Conservation (phyloP, 2,797 vertebrate species). For the Sebastiscus tertius region DNA sequence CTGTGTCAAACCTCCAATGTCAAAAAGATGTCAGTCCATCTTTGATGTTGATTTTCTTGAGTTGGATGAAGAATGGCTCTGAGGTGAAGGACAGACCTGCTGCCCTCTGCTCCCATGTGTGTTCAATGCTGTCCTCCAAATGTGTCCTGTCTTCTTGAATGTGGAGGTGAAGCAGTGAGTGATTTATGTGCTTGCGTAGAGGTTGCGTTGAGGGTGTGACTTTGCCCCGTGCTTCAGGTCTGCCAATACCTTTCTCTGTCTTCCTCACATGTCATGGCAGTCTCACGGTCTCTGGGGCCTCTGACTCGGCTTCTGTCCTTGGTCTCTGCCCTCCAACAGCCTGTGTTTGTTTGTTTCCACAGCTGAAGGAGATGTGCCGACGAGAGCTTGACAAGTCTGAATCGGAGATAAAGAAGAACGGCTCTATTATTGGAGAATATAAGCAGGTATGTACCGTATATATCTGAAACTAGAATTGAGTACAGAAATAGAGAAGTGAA, state of each 20-base stretch:
- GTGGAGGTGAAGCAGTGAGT: constrained; percentile 40
- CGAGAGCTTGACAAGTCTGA: constrained; percentile 97
- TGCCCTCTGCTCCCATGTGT: constrained; percentile 29
- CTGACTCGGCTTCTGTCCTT: constrained; percentile 34
- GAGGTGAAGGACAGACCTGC: constrained; percentile 27
- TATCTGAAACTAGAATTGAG: neutral
- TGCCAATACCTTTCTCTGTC: constrained; percentile 52
- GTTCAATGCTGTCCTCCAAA: constrained; percentile 41
- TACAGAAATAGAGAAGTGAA: constrained; percentile 20
- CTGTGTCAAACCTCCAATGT: neutral
- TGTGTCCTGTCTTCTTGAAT: constrained; percentile 41
- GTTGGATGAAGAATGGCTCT: constrained; percentile 11
- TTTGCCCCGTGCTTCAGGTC: constrained; percentile 45
- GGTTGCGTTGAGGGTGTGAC: constrained; percentile 40
- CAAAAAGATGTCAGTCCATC: constrained; percentile 16
- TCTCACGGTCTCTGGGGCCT: constrained; percentile 41
- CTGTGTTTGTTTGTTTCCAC: constrained; percentile 47
- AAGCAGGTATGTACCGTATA: constrained; percentile 88
- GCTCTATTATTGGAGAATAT: constrained; percentile 98
- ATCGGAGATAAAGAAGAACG: constrained; percentile 97
- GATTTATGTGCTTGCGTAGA: constrained; percentile 51
- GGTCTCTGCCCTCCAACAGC: constrained; percentile 27
- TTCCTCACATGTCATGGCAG: constrained; percentile 47
- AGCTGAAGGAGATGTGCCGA: constrained; percentile 99
- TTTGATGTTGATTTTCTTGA: constrained; percentile 28